Conservation (phyloP, 2,113 vertebrate genomes). For the Corvus hawaiiensis region DNA sequence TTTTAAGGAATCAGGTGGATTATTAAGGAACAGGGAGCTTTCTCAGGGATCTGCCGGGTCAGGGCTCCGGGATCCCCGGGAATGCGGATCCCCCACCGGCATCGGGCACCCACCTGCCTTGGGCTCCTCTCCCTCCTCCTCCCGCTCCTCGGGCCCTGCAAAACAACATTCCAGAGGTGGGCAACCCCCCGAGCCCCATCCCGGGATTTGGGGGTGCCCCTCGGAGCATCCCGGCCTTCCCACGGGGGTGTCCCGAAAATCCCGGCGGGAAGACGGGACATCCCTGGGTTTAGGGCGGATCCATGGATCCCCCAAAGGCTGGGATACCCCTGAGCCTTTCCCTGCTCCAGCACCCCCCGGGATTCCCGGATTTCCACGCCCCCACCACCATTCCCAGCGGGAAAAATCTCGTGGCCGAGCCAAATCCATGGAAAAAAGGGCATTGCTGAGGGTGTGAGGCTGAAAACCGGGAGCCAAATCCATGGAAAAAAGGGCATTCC, state of each 20-base stretch:
- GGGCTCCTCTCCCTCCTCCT: conserved; percentile 82
- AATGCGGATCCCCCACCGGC: fast-evolving
- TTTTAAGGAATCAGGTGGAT: too few relatives aligned
- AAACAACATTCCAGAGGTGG: background rate
- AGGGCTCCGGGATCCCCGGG: fast-evolving
- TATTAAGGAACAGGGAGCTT: background rate
- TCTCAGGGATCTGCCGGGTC: background rate
- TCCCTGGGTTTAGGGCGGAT: background rate
- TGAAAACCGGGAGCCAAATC: too few relatives aligned
- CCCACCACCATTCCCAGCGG: fast-evolving
- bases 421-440: too few relatives aligned
- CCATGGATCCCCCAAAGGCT: fast-evolving
- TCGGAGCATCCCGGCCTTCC: background rate
- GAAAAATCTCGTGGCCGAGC: fast-evolving
- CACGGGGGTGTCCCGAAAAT: too few relatives aligned
- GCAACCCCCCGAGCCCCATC: background rate
- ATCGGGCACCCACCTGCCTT: conserved; percentile 80
- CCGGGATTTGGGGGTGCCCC: fast-evolving
- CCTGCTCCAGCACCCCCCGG: background rate
- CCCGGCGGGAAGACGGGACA: background rate
- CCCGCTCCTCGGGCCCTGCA: conserved; percentile 83
- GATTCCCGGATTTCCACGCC: background rate
- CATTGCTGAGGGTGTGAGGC: too few relatives aligned
- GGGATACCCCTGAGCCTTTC: fast-evolving
- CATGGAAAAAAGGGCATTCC: too few relatives aligned